phyloP scores from a whole-genome alignment of 1,140 invertebrate species.

The Neomicropteryx cornuta region DNA sequence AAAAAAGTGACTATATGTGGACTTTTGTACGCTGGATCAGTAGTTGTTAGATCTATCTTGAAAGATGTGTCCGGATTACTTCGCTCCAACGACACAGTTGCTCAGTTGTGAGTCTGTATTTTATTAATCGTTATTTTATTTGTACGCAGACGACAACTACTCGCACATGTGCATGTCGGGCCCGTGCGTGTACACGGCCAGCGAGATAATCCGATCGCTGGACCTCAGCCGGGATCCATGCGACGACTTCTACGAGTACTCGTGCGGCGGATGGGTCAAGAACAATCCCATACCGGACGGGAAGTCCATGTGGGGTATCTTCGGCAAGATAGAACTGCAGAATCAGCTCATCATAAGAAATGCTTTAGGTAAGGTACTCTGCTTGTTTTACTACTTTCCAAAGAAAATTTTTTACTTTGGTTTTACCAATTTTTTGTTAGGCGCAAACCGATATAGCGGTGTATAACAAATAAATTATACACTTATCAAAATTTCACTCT shows the following conservation, averaged over 20 bases:
- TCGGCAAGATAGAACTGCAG: slow-evolving; percentile 83
- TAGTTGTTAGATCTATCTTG: no score
- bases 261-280: slow-evolving; percentile 88
- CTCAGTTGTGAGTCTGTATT: no score
- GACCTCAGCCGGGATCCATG: slow-evolving; percentile 76
- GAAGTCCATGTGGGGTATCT: slow-evolving; percentile 93
- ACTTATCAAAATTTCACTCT: no score
- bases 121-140: no score
- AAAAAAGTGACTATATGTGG: no score
- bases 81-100: no score
- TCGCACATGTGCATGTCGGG: slow-evolving; percentile 56
- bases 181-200: slow-evolving; percentile 77
- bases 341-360: slow-evolving; percentile 90
- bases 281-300: slow-evolving; percentile 86
- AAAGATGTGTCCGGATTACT: no score
- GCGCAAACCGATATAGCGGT: no score
- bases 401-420: slow-evolving; percentile 26
- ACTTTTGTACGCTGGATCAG: no score
- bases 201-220: slow-evolving; percentile 74
- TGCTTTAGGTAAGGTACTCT: slow-evolving; percentile 55
- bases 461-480: no score
- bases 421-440: no score
- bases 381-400: slow-evolving; percentile 15
- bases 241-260: slow-evolving; percentile 89
- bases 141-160: slow-evolving; percentile 18